Conservation (phyloP, 2,797 vertebrate genomes). For the Propithecus deckenii region DNA sequence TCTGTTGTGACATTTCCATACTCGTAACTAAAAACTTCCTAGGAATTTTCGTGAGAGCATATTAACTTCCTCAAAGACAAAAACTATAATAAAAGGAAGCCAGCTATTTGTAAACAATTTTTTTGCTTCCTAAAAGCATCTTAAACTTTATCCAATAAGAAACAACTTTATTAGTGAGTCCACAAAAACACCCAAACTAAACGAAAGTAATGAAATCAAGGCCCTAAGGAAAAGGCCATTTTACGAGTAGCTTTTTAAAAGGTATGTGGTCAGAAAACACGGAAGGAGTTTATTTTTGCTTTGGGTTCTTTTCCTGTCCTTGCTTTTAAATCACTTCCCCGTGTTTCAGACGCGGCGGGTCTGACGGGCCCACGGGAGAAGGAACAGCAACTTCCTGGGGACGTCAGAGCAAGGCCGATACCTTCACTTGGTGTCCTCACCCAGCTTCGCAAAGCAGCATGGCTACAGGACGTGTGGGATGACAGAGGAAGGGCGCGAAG, state of each 20-base stretch:
- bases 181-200: not conserved
- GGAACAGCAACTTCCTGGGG: not conserved
- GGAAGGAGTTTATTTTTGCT: not conserved
- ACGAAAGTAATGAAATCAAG: rapidly evolving
- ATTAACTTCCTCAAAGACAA: not conserved
- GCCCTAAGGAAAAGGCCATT: not conserved
- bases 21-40: not conserved
- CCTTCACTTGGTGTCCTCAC: rapidly evolving
- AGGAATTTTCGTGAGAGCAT: not conserved
- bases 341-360: rapidly evolving
- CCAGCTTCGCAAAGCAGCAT: not conserved
- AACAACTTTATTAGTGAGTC: not conserved
- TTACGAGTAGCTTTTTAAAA: not conserved
- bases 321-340: not conserved
- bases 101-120: not conserved
- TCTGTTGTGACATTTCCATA: too few species aligned
- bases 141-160: not conserved
- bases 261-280: rapidly evolving
- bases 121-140: not conserved
- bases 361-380: rapidly evolving
- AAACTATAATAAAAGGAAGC: not conserved
- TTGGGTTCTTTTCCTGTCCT: not conserved
- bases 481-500: not conserved
- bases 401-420: rapidly evolving
- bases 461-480: not conserved